Evolutionary conservation across 1,140 invertebrate genomes (phyloP).

Genomic region (Mamestra configurata): DNA sequence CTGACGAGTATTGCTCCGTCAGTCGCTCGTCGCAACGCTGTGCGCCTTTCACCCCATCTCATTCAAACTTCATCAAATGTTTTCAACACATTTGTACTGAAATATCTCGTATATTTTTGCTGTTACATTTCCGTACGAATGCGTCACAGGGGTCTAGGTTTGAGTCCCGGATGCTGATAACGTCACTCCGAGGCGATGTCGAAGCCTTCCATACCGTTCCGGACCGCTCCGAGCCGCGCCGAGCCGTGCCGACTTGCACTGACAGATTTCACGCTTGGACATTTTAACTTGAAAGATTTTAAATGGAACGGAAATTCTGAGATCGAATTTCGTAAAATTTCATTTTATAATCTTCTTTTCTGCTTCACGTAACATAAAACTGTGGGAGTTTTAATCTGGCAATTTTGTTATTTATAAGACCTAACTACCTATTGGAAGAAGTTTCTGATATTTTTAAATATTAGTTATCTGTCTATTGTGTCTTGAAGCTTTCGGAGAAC

Average conservation of each 20-base stretch:
- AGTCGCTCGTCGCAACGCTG: neutral
- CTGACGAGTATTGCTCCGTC: neutral
- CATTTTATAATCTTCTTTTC: conserved; percentile 41
- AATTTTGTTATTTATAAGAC: neutral
- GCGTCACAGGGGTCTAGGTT: conserved; percentile 19
- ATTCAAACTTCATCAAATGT: conserved; percentile 1
- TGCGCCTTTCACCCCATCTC: neutral
- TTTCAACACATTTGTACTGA: conserved; percentile 5
- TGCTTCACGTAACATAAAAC: conserved; percentile 26
- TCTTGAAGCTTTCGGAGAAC: no score
- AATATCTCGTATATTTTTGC: conserved; percentile 27
- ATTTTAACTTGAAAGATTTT: conserved; percentile 56
- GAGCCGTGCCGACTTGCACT: conserved; percentile 11
- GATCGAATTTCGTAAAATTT: conserved; percentile 41
- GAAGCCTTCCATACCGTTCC: neutral
- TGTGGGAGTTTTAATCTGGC: neutral
- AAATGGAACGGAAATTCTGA: conserved; percentile 48
- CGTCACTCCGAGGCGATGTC: conserved; percentile 29
- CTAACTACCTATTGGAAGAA: neutral
- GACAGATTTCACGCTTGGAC: conserved; percentile 57
- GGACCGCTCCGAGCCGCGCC: conserved; percentile 3
- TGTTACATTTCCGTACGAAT: conserved; percentile 6
- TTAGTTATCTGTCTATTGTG: no score
- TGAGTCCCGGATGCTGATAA: conserved; percentile 47
- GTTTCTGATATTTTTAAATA: neutral